Evolutionary conservation across 2,797 vertebrate species (phyloP).

Genomic region (Heteromormyrus szaboi): DNA sequence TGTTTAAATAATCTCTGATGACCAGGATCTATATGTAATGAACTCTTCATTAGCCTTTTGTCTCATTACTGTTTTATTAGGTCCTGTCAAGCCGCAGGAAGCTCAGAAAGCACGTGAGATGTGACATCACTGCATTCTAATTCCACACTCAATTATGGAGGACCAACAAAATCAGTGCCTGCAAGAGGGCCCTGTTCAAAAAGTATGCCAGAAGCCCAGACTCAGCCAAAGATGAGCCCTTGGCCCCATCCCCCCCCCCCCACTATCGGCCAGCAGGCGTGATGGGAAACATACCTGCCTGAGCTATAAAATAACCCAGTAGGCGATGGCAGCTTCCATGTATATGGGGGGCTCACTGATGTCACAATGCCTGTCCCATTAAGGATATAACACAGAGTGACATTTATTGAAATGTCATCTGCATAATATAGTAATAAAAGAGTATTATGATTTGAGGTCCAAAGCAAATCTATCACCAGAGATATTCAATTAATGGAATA

Average conservation of each 20-base stretch:
- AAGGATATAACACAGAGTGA: conserved; percentile 19
- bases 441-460: conserved; percentile 22
- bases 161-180: neutral
- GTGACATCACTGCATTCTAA: neutral
- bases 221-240: neutral
- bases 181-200: neutral
- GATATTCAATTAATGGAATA: conserved; percentile 22
- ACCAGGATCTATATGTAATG: neutral
- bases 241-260: neutral
- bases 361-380: conserved; percentile 15
- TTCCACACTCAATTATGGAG: neutral
- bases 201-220: neutral
- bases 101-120: neutral
- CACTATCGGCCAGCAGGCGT: neutral
- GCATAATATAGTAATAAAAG: conserved; percentile 21
- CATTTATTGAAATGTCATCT: conserved; percentile 22
- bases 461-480: conserved; percentile 23
- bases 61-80: neutral
- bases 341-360: neutral
- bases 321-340: neutral
- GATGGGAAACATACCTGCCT: neutral
- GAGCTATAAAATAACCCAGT: neutral
- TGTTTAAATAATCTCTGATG: neutral
- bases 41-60: neutral
- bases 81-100: neutral